A percentile compares a stretch with the other conserved stretches of the same genome.
These are phyloP conservation scores for Pseudonaja textilis DNA, from an alignment of 2,113 vertebrate genomes.

Conservation along the genomic window DNA sequence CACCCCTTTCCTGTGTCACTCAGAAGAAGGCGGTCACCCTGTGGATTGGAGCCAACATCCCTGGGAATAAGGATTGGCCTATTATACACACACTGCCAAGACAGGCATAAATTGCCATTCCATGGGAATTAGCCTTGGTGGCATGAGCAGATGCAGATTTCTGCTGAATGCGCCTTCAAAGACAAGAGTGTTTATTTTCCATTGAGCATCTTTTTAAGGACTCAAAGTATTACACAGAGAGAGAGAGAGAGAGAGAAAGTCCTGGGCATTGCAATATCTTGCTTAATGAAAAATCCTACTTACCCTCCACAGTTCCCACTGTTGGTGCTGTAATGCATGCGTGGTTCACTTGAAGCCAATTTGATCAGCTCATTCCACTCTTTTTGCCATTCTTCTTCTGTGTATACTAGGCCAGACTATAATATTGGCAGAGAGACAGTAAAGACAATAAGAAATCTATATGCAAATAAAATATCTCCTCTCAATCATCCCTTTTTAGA, in stretches of 20 bases:
- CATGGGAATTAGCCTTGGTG: not conserved
- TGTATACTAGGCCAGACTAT: slow-evolving; percentile 95
- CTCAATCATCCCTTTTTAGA: rapidly evolving
- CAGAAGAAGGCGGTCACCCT: not conserved
- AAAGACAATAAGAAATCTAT: not conserved
- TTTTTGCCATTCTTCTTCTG: slow-evolving; percentile 97
- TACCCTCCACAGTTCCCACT: slow-evolving; percentile 78
- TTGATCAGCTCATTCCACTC: slow-evolving; percentile 96
- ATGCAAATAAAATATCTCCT: not conserved
- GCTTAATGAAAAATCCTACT: not conserved
- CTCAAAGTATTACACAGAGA: not conserved
- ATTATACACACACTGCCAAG: not conserved
- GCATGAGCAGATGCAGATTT: not conserved
- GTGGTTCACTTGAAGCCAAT: slow-evolving; percentile 86
- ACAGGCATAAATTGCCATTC: not conserved
- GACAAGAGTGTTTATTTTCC: not conserved
- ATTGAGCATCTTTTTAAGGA: not conserved
- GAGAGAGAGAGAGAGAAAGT: not conserved
- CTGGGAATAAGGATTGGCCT: not conserved
- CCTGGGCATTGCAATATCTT: not conserved
- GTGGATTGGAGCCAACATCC: not conserved
- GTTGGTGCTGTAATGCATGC: slow-evolving; percentile 87
- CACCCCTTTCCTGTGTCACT: not conserved
- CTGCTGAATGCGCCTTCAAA: not conserved
- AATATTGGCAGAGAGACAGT: not conserved